Percentiles rank a stretch among this genome's conserved stretches.
Conservation (phyloP, 2,888 invertebrate species). For the Synanthedon andrenaeformis region DNA sequence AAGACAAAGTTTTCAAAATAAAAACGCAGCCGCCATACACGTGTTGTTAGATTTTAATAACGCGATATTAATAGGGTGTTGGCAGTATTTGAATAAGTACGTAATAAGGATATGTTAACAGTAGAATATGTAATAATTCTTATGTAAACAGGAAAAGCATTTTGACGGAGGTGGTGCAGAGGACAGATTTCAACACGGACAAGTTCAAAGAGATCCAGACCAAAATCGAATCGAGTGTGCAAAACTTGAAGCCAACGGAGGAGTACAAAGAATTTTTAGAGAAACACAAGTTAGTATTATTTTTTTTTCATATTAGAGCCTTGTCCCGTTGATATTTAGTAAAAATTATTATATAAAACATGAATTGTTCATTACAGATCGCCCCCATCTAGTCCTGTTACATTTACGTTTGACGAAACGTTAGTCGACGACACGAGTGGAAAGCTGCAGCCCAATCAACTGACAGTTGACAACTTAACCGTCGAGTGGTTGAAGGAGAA, state of each 20-base stretch:
- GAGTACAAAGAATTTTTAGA: conserved; percentile 92
- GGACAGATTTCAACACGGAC: conserved; percentile 83
- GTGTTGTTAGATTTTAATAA: too few species aligned
- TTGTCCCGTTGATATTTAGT: too few species aligned
- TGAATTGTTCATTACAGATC: conserved; percentile 69
- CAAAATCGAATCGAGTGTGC: conserved; percentile 80
- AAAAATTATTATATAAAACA: too few species aligned
- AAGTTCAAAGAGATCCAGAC: conserved; percentile 84
- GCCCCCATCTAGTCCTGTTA: conserved; percentile 79
- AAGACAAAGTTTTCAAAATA: too few species aligned
- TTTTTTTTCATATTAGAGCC: too few species aligned
- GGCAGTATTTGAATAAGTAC: too few species aligned
- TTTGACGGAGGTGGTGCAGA: conserved; percentile 81
- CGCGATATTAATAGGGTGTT: too few species aligned
- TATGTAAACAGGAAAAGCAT: conserved; percentile 76
- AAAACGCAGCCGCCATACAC: too few species aligned
- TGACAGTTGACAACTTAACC: conserved; percentile 93
- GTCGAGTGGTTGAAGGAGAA: conserved; percentile 89
- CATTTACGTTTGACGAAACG: conserved; percentile 88
- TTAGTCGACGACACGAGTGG: conserved; percentile 91
- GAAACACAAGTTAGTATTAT: conserved; percentile 84
- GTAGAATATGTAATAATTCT: background rate
- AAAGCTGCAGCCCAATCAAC: conserved; percentile 84
- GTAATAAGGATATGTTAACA: background rate
- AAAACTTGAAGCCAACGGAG: conserved; percentile 83